phyloP scores from a whole-genome alignment of 2,797 vertebrate genomes.

The Falco columbarius region DNA sequence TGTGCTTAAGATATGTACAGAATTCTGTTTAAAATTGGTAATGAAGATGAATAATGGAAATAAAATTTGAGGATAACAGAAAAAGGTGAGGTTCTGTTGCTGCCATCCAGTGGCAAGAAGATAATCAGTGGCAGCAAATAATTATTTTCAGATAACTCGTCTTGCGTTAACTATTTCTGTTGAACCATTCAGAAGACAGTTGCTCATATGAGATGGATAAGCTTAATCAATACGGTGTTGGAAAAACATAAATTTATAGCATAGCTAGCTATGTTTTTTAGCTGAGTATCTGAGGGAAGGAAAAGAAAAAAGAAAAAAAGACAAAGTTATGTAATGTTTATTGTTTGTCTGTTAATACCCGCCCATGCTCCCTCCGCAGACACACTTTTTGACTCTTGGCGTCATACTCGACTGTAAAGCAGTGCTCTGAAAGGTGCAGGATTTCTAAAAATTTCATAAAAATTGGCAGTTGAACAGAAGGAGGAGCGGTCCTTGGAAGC shows the following conservation, averaged over 20 bases:
- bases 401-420: not conserved
- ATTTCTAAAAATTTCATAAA: not conserved
- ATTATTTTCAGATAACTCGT: not conserved
- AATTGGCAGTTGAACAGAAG: not conserved
- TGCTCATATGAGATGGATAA: not conserved
- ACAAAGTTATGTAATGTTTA: not conserved
- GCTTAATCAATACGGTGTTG: not conserved
- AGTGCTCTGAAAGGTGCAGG: not conserved
- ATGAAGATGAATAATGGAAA: not conserved
- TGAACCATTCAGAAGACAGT: not conserved
- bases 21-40: conserved; percentile 22
- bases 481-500: not conserved
- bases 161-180: not conserved
- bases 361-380: fast-evolving
- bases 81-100: conserved; percentile 75
- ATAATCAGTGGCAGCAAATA: not conserved
- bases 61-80: conserved; percentile 21
- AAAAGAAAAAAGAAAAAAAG: too few species aligned
- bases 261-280: not conserved
- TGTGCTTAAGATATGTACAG: not conserved
- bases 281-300: not conserved
- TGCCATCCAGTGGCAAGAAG: conserved; percentile 84
- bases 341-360: not conserved
- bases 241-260: not conserved
- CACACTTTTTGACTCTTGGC: not conserved